These are phyloP conservation scores for Apus apus DNA, from an alignment of 2,113 vertebrate species.

Conservation along the genomic window DNA sequence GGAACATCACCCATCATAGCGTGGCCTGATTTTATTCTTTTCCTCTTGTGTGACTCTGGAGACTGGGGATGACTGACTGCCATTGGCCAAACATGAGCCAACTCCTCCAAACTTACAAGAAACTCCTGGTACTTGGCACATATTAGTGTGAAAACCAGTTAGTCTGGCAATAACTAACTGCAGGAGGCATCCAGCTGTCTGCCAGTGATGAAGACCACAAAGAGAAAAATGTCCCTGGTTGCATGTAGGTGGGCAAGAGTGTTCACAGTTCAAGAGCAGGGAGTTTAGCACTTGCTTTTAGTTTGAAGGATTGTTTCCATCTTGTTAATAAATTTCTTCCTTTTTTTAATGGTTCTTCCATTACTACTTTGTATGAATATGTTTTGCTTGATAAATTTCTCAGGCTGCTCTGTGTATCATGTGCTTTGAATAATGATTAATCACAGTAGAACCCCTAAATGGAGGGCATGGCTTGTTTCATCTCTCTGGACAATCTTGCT, in stretches of 20 bases:
- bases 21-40: background rate
- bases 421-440: background rate
- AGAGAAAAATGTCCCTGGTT: background rate
- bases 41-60: background rate
- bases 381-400: background rate
- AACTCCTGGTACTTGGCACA: background rate
- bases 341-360: background rate
- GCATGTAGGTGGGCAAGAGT: background rate
- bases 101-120: background rate
- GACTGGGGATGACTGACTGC: background rate
- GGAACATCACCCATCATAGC: background rate
- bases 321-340: background rate
- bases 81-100: background rate
- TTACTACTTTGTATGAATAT: background rate
- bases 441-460: background rate
- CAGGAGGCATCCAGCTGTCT: background rate
- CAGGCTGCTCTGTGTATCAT: background rate
- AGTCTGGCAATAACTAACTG: background rate
- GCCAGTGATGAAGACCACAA: background rate
- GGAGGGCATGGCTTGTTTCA: background rate
- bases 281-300: background rate
- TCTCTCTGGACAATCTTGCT: background rate
- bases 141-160: background rate
- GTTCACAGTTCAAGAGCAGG: background rate
- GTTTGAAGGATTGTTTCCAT: background rate